A percentile compares a stretch with the other conserved stretches of the same genome.
phyloP scores from a whole-genome alignment of 2,888 invertebrate genomes.

The Resseliella maxima region DNA sequence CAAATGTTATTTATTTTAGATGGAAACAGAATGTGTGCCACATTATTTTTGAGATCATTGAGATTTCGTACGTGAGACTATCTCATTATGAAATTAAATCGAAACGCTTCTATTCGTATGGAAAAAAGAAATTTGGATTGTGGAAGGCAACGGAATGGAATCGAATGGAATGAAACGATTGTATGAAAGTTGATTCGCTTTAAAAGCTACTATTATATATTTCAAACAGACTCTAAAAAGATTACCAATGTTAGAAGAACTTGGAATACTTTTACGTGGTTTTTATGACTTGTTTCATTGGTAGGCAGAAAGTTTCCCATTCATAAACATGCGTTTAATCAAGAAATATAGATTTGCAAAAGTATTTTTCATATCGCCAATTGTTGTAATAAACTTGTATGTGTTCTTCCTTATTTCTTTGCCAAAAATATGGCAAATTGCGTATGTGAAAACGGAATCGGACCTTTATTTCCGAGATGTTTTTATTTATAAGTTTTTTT shows the following conservation, averaged over 20 bases:
- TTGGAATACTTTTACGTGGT: background rate
- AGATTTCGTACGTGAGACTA: constrained; percentile 15
- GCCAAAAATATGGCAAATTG: too few relatives aligned
- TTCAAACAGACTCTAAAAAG: background rate
- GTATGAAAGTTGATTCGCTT: background rate
- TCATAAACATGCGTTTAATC: background rate
- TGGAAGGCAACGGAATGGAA: too few relatives aligned
- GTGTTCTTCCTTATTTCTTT: too few relatives aligned
- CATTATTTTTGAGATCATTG: background rate
- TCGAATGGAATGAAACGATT: background rate
- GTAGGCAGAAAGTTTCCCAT: background rate
- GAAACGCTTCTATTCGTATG: background rate
- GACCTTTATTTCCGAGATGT: too few relatives aligned
- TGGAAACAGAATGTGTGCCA: background rate
- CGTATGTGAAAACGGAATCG: too few relatives aligned
- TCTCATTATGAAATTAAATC: constrained; percentile 34
- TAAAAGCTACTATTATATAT: background rate
- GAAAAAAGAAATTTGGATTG: background rate
- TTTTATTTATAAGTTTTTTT: too few relatives aligned
- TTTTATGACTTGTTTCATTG: background rate
- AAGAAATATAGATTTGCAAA: too few relatives aligned
- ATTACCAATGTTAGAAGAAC: background rate
- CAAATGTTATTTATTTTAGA: background rate
- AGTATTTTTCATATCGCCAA: too few relatives aligned
- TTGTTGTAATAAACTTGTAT: too few relatives aligned